Percentiles rank a stretch among this genome's conserved stretches.
Conservation (phyloP, 2,113 vertebrate species). For the Leptocoma aspasia region DNA sequence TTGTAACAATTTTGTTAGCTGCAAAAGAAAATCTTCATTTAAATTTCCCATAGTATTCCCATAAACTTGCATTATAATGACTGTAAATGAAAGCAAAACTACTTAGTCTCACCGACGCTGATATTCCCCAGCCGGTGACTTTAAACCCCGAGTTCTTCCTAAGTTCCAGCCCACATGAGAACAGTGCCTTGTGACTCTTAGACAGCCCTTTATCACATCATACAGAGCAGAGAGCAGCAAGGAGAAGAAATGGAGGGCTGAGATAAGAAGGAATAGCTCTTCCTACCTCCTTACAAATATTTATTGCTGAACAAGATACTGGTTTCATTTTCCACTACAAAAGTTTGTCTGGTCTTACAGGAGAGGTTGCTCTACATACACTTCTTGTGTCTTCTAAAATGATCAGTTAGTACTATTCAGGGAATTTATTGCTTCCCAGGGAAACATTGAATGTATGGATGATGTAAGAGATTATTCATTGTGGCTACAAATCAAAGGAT, state of each 20-base stretch:
- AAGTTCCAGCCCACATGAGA: not conserved
- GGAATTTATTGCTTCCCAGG: not conserved
- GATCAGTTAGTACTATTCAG: not conserved
- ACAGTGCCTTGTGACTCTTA: not conserved
- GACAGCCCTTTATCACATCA: not conserved
- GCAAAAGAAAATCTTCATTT: not conserved
- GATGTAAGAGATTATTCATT: not conserved
- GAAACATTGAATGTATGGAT: not conserved
- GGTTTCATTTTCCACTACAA: not conserved
- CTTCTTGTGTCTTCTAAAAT: not conserved
- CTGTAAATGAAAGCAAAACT: conserved; percentile 1
- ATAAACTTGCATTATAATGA: not conserved
- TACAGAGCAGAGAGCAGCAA: not conserved
- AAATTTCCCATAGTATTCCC: not conserved
- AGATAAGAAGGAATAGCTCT: not conserved
- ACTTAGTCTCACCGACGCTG: not conserved
- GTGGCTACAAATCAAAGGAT: not conserved
- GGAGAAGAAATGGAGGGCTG: not conserved
- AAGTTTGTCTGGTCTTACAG: not conserved
- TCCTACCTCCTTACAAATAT: not conserved
- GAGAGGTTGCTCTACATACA: not conserved
- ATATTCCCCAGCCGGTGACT: not conserved
- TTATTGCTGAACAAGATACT: not conserved
- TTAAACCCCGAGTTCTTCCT: not conserved
- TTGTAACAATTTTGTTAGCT: not conserved